Conservation (phyloP, 2,113 vertebrate species). For the Cygnus atratus region DNA sequence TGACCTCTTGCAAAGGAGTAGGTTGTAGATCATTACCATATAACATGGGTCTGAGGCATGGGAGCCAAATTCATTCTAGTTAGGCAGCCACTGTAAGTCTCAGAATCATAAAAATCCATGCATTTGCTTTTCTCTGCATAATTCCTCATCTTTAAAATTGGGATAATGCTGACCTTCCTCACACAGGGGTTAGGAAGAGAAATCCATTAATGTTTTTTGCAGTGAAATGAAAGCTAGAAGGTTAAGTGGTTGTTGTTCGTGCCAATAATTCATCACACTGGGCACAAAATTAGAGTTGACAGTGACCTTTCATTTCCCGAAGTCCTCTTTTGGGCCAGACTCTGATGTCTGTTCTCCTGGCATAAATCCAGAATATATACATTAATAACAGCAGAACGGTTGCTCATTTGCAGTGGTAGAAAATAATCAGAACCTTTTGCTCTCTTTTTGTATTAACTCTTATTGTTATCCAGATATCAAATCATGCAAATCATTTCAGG, state of each 20-base stretch:
- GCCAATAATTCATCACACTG: slow-evolving; percentile 33
- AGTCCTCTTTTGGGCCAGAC: neutral
- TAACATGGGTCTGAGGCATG: neutral
- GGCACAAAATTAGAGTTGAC: slow-evolving; percentile 14
- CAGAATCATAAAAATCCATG: neutral
- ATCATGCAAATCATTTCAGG: slow-evolving; percentile 1
- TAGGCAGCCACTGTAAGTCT: neutral
- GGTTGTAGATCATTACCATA: neutral
- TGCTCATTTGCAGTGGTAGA: neutral
- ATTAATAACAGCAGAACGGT: neutral
- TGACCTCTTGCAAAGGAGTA: neutral
- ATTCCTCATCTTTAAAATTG: slow-evolving; percentile 22
- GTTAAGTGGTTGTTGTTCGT: slow-evolving; percentile 28
- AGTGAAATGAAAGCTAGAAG: slow-evolving; percentile 41
- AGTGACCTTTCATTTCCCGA: slow-evolving; percentile 34
- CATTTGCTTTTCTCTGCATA: neutral
- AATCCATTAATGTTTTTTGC: slow-evolving; percentile 51
- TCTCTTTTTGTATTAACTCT: neutral
- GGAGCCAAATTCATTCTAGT: neutral
- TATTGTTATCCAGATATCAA: neutral
- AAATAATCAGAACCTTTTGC: neutral
- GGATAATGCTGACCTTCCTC: slow-evolving; percentile 4
- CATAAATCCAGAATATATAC: neutral
- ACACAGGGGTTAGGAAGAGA: neutral
- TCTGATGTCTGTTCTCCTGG: neutral